A percentile compares a stretch with the other conserved stretches of the same genome.
phyloP scores from a whole-genome alignment of 2,888 invertebrate species.

The Acanthosepion esculentum region DNA sequence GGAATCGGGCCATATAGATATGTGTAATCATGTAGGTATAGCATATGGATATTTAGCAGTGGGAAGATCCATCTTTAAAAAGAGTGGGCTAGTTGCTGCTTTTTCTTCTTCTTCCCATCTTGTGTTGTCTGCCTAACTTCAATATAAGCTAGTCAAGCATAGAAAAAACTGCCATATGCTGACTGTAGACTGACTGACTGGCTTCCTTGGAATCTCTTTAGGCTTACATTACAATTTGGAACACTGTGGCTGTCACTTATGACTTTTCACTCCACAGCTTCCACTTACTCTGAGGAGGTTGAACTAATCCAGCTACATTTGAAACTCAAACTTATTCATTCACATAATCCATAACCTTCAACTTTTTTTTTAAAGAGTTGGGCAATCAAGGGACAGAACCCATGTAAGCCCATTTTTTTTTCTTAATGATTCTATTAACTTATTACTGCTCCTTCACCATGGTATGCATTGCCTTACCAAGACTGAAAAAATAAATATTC shows the following conservation, averaged over 20 bases:
- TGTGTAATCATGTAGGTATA: no score
- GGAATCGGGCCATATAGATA: no score
- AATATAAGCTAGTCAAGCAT: neutral
- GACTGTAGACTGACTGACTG: neutral
- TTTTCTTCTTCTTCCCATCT: neutral
- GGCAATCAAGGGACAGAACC: no score
- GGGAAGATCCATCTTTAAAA: neutral
- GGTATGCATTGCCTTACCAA: no score
- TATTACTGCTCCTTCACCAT: no score
- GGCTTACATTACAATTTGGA: neutral
- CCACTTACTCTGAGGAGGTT: neutral
- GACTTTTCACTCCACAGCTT: constrained; percentile 3
- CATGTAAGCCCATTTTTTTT: no score
- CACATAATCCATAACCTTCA: neutral
- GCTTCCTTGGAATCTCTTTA: neutral
- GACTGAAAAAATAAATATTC: no score
- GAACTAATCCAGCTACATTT: neutral
- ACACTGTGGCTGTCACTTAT: neutral
- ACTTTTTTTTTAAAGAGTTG: no score
- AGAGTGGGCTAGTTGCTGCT: neutral
- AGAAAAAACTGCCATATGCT: neutral
- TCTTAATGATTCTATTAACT: no score
- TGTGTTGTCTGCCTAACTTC: neutral
- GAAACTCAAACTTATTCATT: neutral
- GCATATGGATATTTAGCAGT: neutral